phyloP scores from a whole-genome alignment of 2,888 invertebrate species.

The Lissonota sp. region DNA sequence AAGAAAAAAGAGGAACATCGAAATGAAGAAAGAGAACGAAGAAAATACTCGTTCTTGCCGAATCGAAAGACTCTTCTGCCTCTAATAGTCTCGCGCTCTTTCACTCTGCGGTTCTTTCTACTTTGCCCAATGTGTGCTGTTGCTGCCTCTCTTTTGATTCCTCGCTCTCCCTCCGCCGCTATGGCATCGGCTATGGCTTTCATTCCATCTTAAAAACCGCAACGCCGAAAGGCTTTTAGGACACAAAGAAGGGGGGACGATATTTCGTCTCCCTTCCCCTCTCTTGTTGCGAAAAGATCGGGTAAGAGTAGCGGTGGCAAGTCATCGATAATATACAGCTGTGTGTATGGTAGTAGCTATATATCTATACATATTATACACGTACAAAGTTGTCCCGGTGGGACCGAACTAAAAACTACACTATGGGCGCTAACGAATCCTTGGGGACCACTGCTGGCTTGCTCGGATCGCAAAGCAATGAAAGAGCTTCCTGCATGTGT shows the following conservation, averaged over 20 bases:
- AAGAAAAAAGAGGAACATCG: slow-evolving; percentile 21
- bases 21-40: slow-evolving; percentile 44
- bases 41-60: slow-evolving; percentile 40
- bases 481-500: slow-evolving; percentile 5
- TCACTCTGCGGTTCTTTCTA: slow-evolving; percentile 34
- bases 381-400: slow-evolving; percentile 66
- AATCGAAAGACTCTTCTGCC: slow-evolving; percentile 50
- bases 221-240: slow-evolving; percentile 78
- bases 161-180: neutral
- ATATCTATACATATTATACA: neutral
- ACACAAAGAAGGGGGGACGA: slow-evolving; percentile 53
- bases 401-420: slow-evolving; percentile 76
- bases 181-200: slow-evolving; percentile 46
- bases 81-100: slow-evolving; percentile 30
- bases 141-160: slow-evolving; percentile 28
- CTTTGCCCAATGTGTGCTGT: slow-evolving; percentile 38
- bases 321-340: slow-evolving; percentile 77
- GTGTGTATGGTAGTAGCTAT: slow-evolving; percentile 9
- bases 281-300: slow-evolving; percentile 67
- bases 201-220: slow-evolving; percentile 74
- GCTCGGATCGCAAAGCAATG: slow-evolving; percentile 31
- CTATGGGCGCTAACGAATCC: slow-evolving; percentile 79
- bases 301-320: slow-evolving; percentile 68
- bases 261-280: slow-evolving; percentile 67
- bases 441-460: slow-evolving; percentile 68